phyloP scores from a whole-genome alignment of 2,797 vertebrate genomes.

The Lacerta viridis region DNA sequence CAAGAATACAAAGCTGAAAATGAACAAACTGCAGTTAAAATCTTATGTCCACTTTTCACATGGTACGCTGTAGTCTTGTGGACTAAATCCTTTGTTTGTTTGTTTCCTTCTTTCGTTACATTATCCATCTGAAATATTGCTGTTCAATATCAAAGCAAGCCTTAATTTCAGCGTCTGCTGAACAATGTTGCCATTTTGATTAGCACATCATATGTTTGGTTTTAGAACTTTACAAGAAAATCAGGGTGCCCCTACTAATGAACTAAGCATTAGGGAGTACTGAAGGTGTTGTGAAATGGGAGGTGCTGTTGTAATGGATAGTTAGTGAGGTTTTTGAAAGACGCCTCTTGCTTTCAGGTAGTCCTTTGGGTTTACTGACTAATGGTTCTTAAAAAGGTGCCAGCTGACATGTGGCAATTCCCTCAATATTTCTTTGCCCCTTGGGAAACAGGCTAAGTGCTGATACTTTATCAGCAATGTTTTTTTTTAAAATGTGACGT shows the following conservation, averaged over 20 bases:
- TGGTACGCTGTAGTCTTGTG: conserved; percentile 24
- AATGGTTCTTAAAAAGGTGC: conserved; percentile 63
- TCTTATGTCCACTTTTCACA: no score
- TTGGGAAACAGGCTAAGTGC: conserved; percentile 65
- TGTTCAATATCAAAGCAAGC: conserved; percentile 25
- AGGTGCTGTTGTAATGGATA: not conserved
- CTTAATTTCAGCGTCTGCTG: conserved; percentile 31
- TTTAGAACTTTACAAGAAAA: conserved; percentile 25
- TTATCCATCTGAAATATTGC: not conserved
- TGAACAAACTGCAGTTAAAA: no score
- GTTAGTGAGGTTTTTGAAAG: conserved; percentile 49
- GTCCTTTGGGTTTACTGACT: conserved; percentile 52
- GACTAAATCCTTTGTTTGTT: not conserved
- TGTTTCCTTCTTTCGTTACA: not conserved
- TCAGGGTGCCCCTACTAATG: not conserved
- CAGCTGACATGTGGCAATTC: conserved; percentile 60
- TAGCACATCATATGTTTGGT: not conserved
- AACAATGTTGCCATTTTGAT: conserved; percentile 3
- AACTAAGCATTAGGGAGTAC: not conserved
- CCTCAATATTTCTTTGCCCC: conserved; percentile 60
- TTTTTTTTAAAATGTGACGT: conserved; percentile 63
- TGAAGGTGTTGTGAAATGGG: not conserved
- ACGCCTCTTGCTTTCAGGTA: conserved; percentile 48
- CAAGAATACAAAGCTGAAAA: no score
- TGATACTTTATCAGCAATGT: conserved; percentile 44